Percentiles rank a stretch among this genome's conserved stretches.
These are phyloP conservation scores for Nasonia longicornis DNA, from an alignment of 1,140 invertebrate species.

Conservation along the genomic window DNA sequence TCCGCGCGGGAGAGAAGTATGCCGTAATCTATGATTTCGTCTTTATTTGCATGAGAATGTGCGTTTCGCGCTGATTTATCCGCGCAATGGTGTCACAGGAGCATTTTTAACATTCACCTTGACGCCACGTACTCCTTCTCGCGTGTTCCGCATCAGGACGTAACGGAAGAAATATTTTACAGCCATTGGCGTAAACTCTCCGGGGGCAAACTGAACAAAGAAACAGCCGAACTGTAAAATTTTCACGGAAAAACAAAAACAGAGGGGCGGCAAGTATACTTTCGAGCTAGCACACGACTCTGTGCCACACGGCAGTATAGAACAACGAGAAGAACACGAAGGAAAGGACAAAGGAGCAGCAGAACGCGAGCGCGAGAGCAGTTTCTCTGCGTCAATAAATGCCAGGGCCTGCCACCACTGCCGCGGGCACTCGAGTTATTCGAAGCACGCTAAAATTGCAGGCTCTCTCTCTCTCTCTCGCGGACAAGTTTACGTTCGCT, in stretches of 20 bases:
- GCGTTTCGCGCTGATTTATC: neutral
- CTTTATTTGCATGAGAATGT: neutral
- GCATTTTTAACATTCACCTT: no score
- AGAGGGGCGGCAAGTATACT: neutral
- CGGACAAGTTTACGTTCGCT: neutral
- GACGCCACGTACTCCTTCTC: no score
- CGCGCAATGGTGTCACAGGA: no score
- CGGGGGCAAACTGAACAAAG: neutral
- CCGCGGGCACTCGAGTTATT: conserved; percentile 23
- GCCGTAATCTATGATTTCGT: neutral
- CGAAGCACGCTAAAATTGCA: conserved; percentile 38
- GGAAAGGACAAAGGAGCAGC: conserved; percentile 17
- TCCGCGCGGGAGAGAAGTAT: neutral
- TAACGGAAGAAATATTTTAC: no score
- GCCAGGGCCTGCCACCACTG: neutral
- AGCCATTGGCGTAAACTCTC: no score
- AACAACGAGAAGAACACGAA: neutral
- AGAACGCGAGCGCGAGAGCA: neutral
- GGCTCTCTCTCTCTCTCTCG: neutral
- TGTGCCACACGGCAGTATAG: neutral
- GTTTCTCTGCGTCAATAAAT: conserved; percentile 37
- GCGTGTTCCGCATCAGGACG: no score
- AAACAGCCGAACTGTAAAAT: neutral
- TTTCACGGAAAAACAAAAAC: neutral
- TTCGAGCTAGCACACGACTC: neutral